Conservation (phyloP, 2,888 invertebrate species). For the Nasonia oneida region DNA sequence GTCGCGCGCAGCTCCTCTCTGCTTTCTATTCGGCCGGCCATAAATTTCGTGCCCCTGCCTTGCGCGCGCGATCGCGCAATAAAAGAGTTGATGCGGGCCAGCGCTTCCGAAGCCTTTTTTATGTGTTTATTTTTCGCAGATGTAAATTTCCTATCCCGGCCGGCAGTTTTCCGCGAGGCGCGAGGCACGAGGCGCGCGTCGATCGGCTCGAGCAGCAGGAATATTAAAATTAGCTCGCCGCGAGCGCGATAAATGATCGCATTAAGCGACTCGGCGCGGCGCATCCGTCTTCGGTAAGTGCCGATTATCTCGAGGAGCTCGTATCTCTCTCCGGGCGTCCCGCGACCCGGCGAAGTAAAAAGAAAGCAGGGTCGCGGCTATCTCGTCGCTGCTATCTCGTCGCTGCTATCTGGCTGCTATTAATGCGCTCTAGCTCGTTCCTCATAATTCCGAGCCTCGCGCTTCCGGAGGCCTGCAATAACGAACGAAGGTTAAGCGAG, state of each 20-base stretch:
- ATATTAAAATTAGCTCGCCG: slow-evolving; percentile 58
- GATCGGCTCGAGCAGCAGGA: no score
- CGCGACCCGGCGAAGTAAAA: neutral
- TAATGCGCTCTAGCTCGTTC: slow-evolving; percentile 38
- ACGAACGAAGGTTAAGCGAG: no score
- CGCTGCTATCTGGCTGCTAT: slow-evolving; percentile 25
- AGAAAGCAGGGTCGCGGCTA: no score
- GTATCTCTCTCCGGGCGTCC: slow-evolving; percentile 59
- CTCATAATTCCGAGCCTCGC: slow-evolving; percentile 21
- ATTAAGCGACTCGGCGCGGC: slow-evolving; percentile 30
- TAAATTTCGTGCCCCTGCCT: slow-evolving; percentile 52
- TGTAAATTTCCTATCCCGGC: neutral
- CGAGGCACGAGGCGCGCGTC: no score
- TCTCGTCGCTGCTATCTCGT: neutral
- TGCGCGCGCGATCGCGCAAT: slow-evolving; percentile 45
- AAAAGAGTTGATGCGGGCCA: slow-evolving; percentile 54
- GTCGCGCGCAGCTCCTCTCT: neutral
- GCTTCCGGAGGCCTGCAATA: no score
- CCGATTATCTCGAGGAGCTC: slow-evolving; percentile 66
- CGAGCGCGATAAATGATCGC: slow-evolving; percentile 64
- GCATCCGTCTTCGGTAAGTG: slow-evolving; percentile 66
- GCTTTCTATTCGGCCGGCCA: slow-evolving; percentile 34
- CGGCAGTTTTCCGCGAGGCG: neutral
- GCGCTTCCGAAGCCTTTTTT: slow-evolving; percentile 38
- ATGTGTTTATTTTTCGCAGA: slow-evolving; percentile 59